Evolutionary conservation across 2,888 invertebrate species (phyloP), one percentile per base, ranked within the genome.

Genomic region (Drosophila nigricruria): DNA sequence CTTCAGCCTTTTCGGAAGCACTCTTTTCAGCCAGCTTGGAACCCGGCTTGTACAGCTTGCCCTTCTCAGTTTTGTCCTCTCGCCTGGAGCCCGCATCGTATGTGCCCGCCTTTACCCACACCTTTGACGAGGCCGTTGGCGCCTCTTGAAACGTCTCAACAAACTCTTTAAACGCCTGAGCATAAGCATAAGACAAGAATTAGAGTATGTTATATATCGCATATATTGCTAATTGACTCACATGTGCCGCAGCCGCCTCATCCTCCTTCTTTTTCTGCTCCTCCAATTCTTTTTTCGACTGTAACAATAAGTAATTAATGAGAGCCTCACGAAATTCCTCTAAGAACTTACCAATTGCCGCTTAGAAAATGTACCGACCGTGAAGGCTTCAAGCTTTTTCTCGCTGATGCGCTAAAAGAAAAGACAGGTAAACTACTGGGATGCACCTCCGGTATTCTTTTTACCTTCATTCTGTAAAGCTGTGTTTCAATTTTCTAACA

Each of bases 21-120:
- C 94, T 94, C 73, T 94, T 94, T 34, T 95, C 94, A 10, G 95
- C 94, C 2, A 96, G 94, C 73, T 97, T 95, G 0, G 97, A 96
- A 10, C 96, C 96, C 0, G 98, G 98, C 92, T 98, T 98, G 92
- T 99, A 99, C 0, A 98, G 93, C 92, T 98, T 98, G 1, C 97
- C 98, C 81, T 96, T 96, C 79, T 98, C 98, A 68, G 96, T 95
- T 1, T 95, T 96, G 90, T 98, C 97, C 94, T 98, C 98, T 94
- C 97, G 97, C 94, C 97, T 94, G 74, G 97, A 96, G 30, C 98
- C 98, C 56, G 98, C 97, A 95, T 98, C 98, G 89, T 99, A 99
- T 1, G 98, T 97, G 60, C 98, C 99, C 65, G 99, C 99, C 93
- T 99, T 98, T 8, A 99, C 97, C 98, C 99, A 99, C 47, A 98